Base-by-base conservation (phyloP, 92 coral and sea anemone genomes). In the Pocillopora meandrina region DNA sequence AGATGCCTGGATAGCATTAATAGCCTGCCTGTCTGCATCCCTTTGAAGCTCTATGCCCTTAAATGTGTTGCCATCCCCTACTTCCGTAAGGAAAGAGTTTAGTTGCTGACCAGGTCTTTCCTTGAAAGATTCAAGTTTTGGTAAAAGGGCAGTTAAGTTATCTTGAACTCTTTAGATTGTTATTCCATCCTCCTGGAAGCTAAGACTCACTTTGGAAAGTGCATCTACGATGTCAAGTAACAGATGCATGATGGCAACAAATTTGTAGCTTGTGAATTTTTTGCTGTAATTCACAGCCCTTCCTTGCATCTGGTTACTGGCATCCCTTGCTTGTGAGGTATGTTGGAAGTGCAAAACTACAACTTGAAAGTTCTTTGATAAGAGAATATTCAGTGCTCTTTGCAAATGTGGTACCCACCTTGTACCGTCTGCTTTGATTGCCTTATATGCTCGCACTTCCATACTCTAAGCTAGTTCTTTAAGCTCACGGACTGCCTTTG, bases 371-470 rank as follows among this genome's bases (percentile, higher is more conserved):
- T 85, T 85, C 77, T 85, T 85, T 70, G 75, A 69, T 14, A 71
- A n/a, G 34, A 78, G 68, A 79, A 86, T 19, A 10, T 62, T 79
- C n/a, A 86, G 57, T 79, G 85, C 88, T 85, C 88, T 85, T 71
- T 76, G 83, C 82, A 85, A 2, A 78, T 85, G 88, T 16, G 84
- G 88, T 21, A 85, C 88, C 88, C 88, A 85, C 78, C 88, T 85
- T 26, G 83, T 69, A 19, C 88, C 88, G 42, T 85, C 89, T 70
- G 84, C 85, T 63, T 72, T 86, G 59, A 72, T 72, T 47, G 85
- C 80, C 76, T 80, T 80, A 33, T 65, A 79, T 79, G 85, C 89
- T 72, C 67, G 75, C 67, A 79, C 85, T 65, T 86, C 85, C 81
- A 64, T 86, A 42, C 80, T 52, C 5, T 86, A 85, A 26, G 85